Evolutionary conservation across 2,113 vertebrate species (phyloP).

Genomic region (Corydoras sp.): DNA sequence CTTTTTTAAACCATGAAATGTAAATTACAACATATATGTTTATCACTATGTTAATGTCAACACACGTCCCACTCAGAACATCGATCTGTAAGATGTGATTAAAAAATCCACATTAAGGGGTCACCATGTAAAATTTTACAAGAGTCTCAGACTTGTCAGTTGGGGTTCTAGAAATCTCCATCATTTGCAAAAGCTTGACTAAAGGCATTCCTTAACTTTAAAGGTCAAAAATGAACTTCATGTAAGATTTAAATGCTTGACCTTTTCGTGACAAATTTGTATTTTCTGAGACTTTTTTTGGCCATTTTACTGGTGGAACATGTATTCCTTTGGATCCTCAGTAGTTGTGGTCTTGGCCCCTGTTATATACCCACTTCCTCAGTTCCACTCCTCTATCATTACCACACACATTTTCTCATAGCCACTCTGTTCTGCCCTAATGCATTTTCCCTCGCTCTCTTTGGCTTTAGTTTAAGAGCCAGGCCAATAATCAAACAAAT

Average conservation of each 20-base stretch:
- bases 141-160: slow-evolving; percentile 4
- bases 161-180: neutral
- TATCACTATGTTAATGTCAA: slow-evolving; percentile 26
- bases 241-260: neutral
- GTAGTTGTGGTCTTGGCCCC: slow-evolving; percentile 21
- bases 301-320: slow-evolving; percentile 12
- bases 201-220: neutral
- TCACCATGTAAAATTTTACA: slow-evolving; percentile 38
- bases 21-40: neutral
- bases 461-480: neutral
- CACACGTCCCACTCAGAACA: slow-evolving; percentile 22
- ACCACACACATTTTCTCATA: slow-evolving; percentile 1
- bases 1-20: too few species aligned
- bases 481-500: slow-evolving; percentile 6
- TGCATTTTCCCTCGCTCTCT: neutral
- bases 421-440: neutral
- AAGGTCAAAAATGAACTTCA: neutral
- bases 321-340: slow-evolving; percentile 13
- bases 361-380: slow-evolving; percentile 18
- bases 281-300: slow-evolving; percentile 8
- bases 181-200: neutral
- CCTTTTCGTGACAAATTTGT: neutral
- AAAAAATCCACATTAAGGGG: slow-evolving; percentile 42
- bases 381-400: slow-evolving; percentile 12
- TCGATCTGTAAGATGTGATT: slow-evolving; percentile 47